A percentile compares a stretch with the other conserved stretches of the same genome.
Conservation (phyloP, 53 echinoderm and acorn worm genomes). For the Patiria pectinifera region DNA sequence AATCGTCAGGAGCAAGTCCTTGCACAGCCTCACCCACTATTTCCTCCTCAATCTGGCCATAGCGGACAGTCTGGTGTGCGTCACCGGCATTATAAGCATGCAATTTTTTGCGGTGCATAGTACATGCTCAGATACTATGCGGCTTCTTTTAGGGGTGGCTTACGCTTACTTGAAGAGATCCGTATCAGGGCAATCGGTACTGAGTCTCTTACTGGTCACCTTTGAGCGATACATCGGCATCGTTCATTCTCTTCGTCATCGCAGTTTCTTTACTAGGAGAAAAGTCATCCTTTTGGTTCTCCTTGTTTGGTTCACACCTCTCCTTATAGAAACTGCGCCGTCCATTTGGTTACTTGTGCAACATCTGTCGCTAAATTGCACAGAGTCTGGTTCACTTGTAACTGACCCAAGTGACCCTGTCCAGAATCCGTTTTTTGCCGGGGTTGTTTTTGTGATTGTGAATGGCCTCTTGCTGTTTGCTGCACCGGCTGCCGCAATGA, state of each 20-base stretch:
- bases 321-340: neutral
- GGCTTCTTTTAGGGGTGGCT: neutral
- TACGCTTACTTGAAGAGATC: neutral
- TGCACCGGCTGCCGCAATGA: neutral
- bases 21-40: constrained; percentile 42
- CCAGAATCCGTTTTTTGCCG: neutral
- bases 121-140: neutral
- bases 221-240: constrained; percentile 8
- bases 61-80: constrained; percentile 34
- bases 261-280: constrained; percentile 5
- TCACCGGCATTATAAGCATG: neutral
- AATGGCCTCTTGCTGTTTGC: no score
- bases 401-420: neutral
- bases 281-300: neutral
- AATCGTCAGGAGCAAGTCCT: neutral
- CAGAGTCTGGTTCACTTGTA: neutral
- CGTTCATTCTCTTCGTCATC: neutral
- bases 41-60: constrained; percentile 32
- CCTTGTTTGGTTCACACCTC: neutral
- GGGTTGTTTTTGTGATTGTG: neutral
- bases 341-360: neutral
- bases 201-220: constrained; percentile 15
- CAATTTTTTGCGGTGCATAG: neutral
- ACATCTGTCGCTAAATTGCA: neutral
- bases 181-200: neutral